Percentiles rank a stretch among this genome's conserved stretches.
Conservation (phyloP, 2,113 vertebrate genomes). For the Hemicordylus capensis region DNA sequence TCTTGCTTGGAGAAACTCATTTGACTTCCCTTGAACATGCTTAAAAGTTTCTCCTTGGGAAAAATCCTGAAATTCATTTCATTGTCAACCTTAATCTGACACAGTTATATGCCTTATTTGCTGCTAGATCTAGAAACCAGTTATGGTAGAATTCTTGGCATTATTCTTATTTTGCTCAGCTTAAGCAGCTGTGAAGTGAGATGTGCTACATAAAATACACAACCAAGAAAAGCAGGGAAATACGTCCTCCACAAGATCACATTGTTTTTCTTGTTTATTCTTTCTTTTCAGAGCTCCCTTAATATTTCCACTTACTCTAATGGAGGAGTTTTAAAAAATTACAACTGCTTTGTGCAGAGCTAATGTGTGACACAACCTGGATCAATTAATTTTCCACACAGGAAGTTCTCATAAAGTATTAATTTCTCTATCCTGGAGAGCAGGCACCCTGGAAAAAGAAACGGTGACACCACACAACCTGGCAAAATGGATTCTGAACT, state of each 20-base stretch:
- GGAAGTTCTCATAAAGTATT: not conserved
- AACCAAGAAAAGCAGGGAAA: not conserved
- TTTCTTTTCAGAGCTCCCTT: not conserved
- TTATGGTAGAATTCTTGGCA: not conserved
- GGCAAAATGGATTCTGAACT: not conserved
- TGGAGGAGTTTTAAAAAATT: not conserved
- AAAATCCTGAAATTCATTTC: too few relatives aligned
- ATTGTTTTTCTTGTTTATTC: not conserved
- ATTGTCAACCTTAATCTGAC: too few relatives aligned
- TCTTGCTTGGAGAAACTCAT: too few relatives aligned
- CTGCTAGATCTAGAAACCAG: not conserved
- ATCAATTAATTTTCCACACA: not conserved
- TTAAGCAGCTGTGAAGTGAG: not conserved
- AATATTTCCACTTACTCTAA: conserved; percentile 7
- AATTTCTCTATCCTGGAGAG: not conserved
- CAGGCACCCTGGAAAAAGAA: not conserved
- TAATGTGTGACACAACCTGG: not conserved
- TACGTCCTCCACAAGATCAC: not conserved
- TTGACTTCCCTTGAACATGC: too few relatives aligned
- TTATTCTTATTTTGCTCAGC: not conserved
- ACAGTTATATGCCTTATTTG: conserved; percentile 34
- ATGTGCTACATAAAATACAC: not conserved
- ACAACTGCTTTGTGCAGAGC: not conserved
- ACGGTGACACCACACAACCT: not conserved
- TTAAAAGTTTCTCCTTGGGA: too few relatives aligned